These are phyloP conservation scores for Clarias macrocephalus DNA, from an alignment of 2,113 vertebrate genomes.

Conservation along the genomic window DNA sequence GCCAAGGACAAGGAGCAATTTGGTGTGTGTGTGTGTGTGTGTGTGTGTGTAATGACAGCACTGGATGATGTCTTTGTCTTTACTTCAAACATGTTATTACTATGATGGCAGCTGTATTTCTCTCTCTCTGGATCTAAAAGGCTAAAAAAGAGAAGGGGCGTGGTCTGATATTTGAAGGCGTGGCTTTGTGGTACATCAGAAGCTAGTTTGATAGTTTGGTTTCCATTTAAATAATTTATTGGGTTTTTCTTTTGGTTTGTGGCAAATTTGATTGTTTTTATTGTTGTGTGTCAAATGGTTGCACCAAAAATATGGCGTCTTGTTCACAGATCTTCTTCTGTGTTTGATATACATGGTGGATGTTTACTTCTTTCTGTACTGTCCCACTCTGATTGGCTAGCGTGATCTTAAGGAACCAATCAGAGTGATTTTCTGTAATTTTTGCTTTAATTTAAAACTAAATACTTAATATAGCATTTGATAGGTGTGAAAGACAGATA, in stretches of 20 bases:
- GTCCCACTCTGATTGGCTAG: neutral
- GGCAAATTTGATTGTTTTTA: neutral
- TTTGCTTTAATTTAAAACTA: too few relatives aligned
- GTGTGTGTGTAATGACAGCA: too few relatives aligned
- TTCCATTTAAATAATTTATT: neutral
- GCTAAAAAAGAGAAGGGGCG: neutral
- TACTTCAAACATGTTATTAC: slow-evolving; percentile 52
- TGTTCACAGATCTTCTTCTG: neutral
- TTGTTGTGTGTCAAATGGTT: neutral
- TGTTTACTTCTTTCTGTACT: neutral
- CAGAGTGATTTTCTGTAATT: neutral
- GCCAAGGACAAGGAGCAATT: too few relatives aligned
- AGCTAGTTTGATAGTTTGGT: neutral
- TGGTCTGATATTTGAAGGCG: neutral
- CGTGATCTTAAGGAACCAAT: neutral
- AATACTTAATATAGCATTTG: too few relatives aligned
- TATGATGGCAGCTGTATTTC: slow-evolving; percentile 38
- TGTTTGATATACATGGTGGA: neutral
- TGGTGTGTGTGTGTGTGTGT: too few relatives aligned
- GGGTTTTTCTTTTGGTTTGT: neutral
- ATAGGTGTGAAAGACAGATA: too few relatives aligned
- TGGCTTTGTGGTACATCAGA: neutral
- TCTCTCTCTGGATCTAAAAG: neutral
- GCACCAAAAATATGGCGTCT: too few relatives aligned
- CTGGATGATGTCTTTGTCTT: too few relatives aligned